Evolutionary conservation across 2,888 invertebrate species (phyloP).

Genomic region (Conistra vaccinii): DNA sequence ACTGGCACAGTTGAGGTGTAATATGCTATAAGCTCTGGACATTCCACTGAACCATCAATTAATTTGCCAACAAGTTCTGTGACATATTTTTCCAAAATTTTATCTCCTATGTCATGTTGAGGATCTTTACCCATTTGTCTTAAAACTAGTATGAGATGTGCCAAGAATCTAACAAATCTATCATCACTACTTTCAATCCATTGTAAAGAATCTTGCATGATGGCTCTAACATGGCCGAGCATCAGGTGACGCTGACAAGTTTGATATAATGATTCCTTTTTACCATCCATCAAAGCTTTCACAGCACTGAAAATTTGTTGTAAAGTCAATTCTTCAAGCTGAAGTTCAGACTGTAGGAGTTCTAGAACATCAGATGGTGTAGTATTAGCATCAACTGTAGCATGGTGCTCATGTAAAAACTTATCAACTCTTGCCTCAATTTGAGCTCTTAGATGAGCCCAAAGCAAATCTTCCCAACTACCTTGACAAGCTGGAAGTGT

Average conservation of each 20-base stretch:
- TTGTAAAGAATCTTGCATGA: conserved; percentile 93
- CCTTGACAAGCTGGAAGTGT: conserved; percentile 93
- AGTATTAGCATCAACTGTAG: conserved; percentile 85
- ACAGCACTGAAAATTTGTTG: conserved; percentile 86
- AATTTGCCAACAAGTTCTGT: conserved; percentile 92
- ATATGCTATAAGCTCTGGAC: conserved; percentile 95
- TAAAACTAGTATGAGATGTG: conserved; percentile 96
- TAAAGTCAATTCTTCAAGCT: conserved; percentile 82
- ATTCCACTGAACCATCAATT: conserved; percentile 90
- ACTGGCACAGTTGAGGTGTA: conserved; percentile 95
- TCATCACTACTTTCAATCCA: conserved; percentile 91
- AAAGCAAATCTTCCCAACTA: conserved; percentile 97
- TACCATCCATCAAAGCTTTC: conserved; percentile 87
- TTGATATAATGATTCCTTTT: conserved; percentile 93
- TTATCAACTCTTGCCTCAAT: conserved; percentile 96
- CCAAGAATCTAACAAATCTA: conserved; percentile 94
- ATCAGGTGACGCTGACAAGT: conserved; percentile 96
- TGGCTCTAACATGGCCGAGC: conserved; percentile 94
- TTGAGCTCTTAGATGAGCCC: conserved; percentile 96
- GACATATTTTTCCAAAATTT: conserved; percentile 94
- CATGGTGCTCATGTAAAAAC: conserved; percentile 86
- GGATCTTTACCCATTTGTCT: conserved; percentile 94
- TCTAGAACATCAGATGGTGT: conserved; percentile 84
- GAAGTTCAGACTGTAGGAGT: conserved; percentile 82
- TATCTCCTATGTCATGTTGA: conserved; percentile 93